A percentile compares a stretch with the other conserved stretches of the same genome.
phyloP scores from a whole-genome alignment of 2,797 vertebrate species.

The Melanotaenia parkinsoni region DNA sequence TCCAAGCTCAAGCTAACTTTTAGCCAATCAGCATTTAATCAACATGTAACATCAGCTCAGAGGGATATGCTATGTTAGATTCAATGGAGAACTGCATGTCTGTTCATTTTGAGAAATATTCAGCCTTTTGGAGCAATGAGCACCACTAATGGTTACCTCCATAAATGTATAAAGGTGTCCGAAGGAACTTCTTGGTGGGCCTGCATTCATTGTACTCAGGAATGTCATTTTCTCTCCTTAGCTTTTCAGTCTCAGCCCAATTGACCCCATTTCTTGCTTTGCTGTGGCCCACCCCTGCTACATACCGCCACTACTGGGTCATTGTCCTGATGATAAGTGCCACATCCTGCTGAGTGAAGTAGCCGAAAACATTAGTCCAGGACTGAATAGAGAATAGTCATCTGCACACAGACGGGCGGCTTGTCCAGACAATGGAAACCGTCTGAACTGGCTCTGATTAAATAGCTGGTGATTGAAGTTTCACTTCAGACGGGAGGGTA shows the following conservation, averaged over 20 bases:
- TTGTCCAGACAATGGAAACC: constrained; percentile 63
- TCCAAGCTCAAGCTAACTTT: no score
- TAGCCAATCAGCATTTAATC: no score
- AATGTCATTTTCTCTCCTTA: constrained; percentile 62
- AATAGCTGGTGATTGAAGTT: constrained; percentile 73
- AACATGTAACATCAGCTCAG: neutral
- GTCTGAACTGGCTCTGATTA: constrained; percentile 66
- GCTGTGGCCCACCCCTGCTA: constrained; percentile 47
- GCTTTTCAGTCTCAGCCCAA: constrained; percentile 57
- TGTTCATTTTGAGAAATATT: neutral
- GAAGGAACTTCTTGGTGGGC: constrained; percentile 41
- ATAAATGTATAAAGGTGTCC: constrained; percentile 35
- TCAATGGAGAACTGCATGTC: no score
- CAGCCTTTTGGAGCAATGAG: no score
- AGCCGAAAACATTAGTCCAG: constrained; percentile 56
- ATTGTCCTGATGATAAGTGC: constrained; percentile 75
- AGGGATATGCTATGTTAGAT: neutral
- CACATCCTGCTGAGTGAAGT: constrained; percentile 72
- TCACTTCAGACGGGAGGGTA: constrained; percentile 59
- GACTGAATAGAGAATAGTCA: constrained; percentile 64
- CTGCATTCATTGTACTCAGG: constrained; percentile 55
- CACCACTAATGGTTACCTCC: neutral
- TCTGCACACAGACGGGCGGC: constrained; percentile 40
- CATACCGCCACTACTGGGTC: constrained; percentile 50
- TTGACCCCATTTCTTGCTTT: constrained; percentile 64